Conservation (phyloP, 1,140 invertebrate species). For the Cherax quadricarinatus region DNA sequence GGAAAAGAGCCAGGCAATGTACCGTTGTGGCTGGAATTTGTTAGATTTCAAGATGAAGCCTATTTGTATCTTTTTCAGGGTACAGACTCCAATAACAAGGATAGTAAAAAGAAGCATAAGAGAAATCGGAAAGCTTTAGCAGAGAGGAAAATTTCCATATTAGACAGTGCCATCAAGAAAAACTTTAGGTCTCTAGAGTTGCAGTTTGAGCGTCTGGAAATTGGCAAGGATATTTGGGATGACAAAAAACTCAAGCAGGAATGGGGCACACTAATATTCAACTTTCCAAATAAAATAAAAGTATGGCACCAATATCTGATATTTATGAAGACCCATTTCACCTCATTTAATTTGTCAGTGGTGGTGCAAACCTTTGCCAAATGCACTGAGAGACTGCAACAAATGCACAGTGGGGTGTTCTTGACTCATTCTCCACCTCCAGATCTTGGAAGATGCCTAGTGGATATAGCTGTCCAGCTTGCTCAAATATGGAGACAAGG, state of each 20-base stretch:
- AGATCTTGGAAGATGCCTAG: slow-evolving; percentile 74
- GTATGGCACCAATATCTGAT: slow-evolving; percentile 78
- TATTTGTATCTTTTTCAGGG: slow-evolving; percentile 67
- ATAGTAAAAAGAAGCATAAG: slow-evolving; percentile 64
- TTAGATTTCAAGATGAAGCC: slow-evolving; percentile 77
- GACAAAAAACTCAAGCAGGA: slow-evolving; percentile 75
- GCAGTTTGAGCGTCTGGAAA: slow-evolving; percentile 76
- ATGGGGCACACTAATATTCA: slow-evolving; percentile 78
- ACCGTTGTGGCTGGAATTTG: slow-evolving; percentile 78
- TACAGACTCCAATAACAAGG: slow-evolving; percentile 43
- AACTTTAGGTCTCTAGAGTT: slow-evolving; percentile 77
- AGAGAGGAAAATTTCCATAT: slow-evolving; percentile 78
- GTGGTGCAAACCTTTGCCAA: slow-evolving; percentile 76
- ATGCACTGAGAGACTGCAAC: slow-evolving; percentile 76
- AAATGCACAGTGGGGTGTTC: slow-evolving; percentile 74
- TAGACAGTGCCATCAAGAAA: slow-evolving; percentile 77
- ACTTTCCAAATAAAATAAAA: slow-evolving; percentile 76
- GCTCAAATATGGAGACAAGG: slow-evolving; percentile 76
- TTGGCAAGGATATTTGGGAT: slow-evolving; percentile 76
- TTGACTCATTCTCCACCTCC: slow-evolving; percentile 73
- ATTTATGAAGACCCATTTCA: slow-evolving; percentile 76
- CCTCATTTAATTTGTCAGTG: slow-evolving; percentile 76
- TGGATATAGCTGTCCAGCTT: slow-evolving; percentile 77
- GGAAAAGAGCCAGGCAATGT: slow-evolving; percentile 76
- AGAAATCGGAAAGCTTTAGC: slow-evolving; percentile 73